A percentile compares a stretch with the other conserved stretches of the same genome.
These are phyloP conservation scores for Damaliscus lunatus DNA, from an alignment of 2,113 vertebrate species.

Conservation along the genomic window DNA sequence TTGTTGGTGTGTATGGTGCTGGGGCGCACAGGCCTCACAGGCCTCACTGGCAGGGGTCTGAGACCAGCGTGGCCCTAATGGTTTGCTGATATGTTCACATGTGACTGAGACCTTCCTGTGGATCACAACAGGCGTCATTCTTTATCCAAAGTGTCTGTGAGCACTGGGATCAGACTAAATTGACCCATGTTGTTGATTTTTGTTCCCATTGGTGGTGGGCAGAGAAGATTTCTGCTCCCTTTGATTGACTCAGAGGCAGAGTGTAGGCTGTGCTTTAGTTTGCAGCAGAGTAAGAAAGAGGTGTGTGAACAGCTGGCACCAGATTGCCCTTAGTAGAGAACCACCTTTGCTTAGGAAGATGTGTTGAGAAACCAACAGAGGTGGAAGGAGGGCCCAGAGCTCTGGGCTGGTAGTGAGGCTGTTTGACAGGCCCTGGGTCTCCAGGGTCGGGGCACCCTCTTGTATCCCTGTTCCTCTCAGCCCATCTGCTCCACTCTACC, in stretches of 20 bases:
- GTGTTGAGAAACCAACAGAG: not conserved
- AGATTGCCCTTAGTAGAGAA: not conserved
- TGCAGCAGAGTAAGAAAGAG: not conserved
- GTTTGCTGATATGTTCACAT: not conserved
- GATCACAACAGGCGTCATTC: not conserved
- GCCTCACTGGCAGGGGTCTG: not conserved
- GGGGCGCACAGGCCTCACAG: not conserved
- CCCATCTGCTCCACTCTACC: not conserved
- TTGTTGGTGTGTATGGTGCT: no score
- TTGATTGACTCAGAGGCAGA: not conserved
- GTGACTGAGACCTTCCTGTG: not conserved
- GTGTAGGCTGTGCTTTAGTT: not conserved
- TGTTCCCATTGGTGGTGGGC: not conserved
- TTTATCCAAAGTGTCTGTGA: not conserved
- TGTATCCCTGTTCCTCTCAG: fast-evolving
- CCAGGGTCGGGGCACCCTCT: not conserved
- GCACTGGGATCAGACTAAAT: not conserved
- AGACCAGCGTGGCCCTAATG: fast-evolving
- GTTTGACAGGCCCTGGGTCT: not conserved
- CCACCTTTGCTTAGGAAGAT: not conserved
- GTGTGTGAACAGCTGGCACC: no score
- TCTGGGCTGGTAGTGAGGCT: fast-evolving
- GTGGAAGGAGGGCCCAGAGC: not conserved
- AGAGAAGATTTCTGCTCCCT: not conserved
- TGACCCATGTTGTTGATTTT: not conserved